Evolutionary conservation across 2,888 invertebrate genomes (phyloP), one percentile per base, ranked within the genome.

Genomic region (Troides helena): DNA sequence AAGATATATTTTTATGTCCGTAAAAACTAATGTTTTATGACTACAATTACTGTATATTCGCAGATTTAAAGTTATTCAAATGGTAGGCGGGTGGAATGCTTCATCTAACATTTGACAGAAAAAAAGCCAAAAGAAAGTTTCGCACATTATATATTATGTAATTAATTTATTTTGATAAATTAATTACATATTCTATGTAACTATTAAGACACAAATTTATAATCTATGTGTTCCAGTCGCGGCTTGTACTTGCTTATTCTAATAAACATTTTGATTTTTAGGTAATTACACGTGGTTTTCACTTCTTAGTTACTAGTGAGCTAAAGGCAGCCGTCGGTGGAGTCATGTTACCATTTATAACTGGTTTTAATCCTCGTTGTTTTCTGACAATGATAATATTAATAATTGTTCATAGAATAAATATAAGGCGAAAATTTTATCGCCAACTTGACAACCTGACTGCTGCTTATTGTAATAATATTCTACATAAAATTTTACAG

Each of bases 241-340:
- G 10, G 39, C 39, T 39, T 39, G 39, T 39, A 10, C 50, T 18
- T 50, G 14, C 50, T 50, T 18, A 14, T 50, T 14, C 14, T 50
- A 57, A 10, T n/a, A 62, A 46, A 59, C 58, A 61, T 25, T 61
- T 65, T 56, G 46, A 61, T 69, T 69, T 58, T 62, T 58, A 58
- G 60, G 61, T 62, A 62, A 71, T 74, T 74, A 73, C 74, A 75
- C 76, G 74, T 73, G 72, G 73, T 78, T 74, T 79, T 77, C 71
- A 70, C 74, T 71, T 73, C 77, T 78, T 81, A 81, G 80, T 80
- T 77, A 76, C 79, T 86, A 85, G 80, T 78, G 76, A 81, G 80
- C 81, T 85, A 85, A 84, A 86, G 88, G 86, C 90, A 88, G 90
- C 89, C 88, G 86, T 89, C 80, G 92, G 92, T 92, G 92, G 92